Evolutionary conservation across 2,888 invertebrate species (phyloP).

Genomic region (Bhutanitis thaidina): DNA sequence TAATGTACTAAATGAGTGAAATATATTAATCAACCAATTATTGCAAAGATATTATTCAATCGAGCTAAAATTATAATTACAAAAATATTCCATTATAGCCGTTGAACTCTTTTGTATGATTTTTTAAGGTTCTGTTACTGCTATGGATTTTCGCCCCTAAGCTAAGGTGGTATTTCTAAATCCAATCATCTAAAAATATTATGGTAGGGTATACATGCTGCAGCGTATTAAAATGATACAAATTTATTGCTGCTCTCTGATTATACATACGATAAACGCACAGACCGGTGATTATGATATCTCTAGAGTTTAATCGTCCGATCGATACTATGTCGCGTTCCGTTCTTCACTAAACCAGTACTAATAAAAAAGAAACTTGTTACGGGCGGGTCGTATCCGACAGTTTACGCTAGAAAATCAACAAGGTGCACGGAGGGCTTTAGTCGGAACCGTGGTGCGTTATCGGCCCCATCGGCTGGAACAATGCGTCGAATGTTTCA

Average conservation of each 20-base stretch:
- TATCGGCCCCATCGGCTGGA: constrained; percentile 70
- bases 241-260: constrained; percentile 75
- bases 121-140: constrained; percentile 30
- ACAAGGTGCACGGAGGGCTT: constrained; percentile 61
- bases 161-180: constrained; percentile 47
- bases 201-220: constrained; percentile 64
- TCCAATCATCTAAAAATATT: constrained; percentile 53
- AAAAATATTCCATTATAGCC: too few relatives aligned
- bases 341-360: constrained; percentile 76
- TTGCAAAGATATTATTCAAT: too few relatives aligned
- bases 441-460: constrained; percentile 65
- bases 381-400: constrained; percentile 62
- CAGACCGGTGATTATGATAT: constrained; percentile 80
- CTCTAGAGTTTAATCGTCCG: constrained; percentile 70
- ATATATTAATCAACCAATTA: too few relatives aligned
- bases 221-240: constrained; percentile 75
- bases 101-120: constrained; percentile 67
- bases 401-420: constrained; percentile 76
- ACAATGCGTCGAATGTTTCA: constrained; percentile 78
- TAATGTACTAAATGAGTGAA: too few relatives aligned
- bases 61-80: too few relatives aligned
- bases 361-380: constrained; percentile 77
- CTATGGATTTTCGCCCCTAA: too few relatives aligned
- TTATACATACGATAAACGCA: constrained; percentile 76
- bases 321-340: constrained; percentile 74